Evolutionary conservation across 2,797 vertebrate species (phyloP).

Genomic region (Bucorvus abyssinicus): DNA sequence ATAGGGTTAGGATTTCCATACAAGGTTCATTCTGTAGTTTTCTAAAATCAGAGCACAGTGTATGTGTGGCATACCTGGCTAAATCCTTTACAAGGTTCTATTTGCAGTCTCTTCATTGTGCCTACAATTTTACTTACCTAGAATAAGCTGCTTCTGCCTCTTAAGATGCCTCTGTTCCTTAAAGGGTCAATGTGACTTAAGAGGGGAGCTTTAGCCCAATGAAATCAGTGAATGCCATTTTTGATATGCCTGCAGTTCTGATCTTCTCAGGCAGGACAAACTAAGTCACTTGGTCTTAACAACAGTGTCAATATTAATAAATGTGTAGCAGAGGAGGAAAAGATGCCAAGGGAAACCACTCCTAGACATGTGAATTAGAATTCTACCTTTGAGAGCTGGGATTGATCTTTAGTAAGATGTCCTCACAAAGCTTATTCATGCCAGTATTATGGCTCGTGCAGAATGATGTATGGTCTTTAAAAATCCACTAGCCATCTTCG

Average conservation of each 20-base stretch:
- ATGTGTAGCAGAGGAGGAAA: neutral
- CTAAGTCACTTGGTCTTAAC: neutral
- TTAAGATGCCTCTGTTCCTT: neutral
- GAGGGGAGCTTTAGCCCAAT: neutral
- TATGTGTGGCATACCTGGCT: neutral
- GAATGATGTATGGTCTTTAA: neutral
- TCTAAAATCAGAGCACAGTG: neutral
- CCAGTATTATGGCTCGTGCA: neutral
- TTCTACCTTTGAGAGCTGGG: neutral
- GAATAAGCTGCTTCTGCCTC: neutral
- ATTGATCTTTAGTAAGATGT: neutral
- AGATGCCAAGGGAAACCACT: neutral
- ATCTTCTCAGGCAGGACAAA: neutral
- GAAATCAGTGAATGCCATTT: neutral
- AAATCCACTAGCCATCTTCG: neutral
- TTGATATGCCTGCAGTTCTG: neutral
- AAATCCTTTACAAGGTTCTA: neutral
- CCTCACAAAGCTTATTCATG: neutral
- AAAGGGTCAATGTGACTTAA: neutral
- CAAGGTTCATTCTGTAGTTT: neutral
- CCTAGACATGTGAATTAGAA: neutral
- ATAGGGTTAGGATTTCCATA: neutral
- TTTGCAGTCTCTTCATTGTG: neutral
- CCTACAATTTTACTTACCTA: neutral
- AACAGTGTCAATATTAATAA: neutral